Evolutionary conservation across 92 coral and sea anemone species (phyloP).

Genomic region (Phymanthus crucifer): DNA sequence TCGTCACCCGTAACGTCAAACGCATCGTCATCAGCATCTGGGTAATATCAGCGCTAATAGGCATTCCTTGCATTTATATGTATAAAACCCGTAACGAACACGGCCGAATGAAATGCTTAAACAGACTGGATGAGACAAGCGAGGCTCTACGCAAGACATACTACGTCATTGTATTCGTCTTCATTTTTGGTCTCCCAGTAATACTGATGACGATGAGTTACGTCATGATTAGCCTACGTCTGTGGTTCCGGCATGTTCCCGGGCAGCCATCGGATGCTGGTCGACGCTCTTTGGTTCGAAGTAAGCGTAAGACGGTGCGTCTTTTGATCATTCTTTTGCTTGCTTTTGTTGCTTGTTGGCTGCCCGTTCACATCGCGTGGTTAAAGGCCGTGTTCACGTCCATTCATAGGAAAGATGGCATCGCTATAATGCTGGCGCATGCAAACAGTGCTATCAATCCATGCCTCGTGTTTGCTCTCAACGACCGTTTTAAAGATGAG

Average conservation of each 20-base stretch:
- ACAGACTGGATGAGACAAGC: constrained; percentile 14
- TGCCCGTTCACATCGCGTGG: constrained; percentile 46
- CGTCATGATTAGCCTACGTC: constrained; percentile 20
- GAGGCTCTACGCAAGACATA: constrained; percentile 17
- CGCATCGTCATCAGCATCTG: constrained; percentile 19
- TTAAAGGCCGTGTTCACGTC: constrained; percentile 28
- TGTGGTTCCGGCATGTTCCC: constrained; percentile 45
- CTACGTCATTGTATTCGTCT: constrained; percentile 18
- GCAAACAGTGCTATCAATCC: constrained; percentile 48
- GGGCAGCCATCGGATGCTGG: constrained; percentile 41
- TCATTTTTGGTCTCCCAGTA: constrained; percentile 37
- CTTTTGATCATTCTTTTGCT: constrained; percentile 22
- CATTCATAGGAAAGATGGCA: constrained; percentile 14
- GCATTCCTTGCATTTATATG: constrained; percentile 22
- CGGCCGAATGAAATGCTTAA: constrained; percentile 28
- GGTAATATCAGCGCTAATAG: constrained; percentile 21
- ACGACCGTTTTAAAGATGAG: constrained; percentile 29
- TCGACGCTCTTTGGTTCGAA: constrained; percentile 27
- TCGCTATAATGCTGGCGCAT: constrained; percentile 41
- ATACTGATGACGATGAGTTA: constrained; percentile 31
- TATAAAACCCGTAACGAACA: constrained; percentile 17
- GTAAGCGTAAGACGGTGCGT: constrained; percentile 24
- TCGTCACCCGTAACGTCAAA: constrained; percentile 21
- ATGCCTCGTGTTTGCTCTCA: constrained; percentile 29
- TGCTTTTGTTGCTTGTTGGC: constrained; percentile 41